phyloP scores from a whole-genome alignment of 2,797 vertebrate species.

The Hyperoplus immaculatus region DNA sequence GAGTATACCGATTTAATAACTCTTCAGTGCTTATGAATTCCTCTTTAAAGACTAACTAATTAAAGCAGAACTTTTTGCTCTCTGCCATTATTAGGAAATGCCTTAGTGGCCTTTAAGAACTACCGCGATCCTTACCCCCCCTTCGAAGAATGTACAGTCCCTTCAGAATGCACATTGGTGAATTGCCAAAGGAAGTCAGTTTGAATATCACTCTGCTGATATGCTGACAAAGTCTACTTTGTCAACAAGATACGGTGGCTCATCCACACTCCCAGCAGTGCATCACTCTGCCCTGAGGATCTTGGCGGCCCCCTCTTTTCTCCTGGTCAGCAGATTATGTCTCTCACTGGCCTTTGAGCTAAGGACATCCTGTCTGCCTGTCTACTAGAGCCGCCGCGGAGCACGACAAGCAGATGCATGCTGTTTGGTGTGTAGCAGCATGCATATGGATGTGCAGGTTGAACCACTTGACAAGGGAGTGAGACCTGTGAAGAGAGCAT shows the following conservation, averaged over 20 bases:
- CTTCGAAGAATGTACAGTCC: not conserved
- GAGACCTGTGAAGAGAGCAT: conserved; percentile 77
- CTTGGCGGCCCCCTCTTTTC: conserved; percentile 61
- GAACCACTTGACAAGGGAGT: conserved; percentile 81
- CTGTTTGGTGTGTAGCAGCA: conserved; percentile 73
- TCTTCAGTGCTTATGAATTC: conserved; percentile 12
- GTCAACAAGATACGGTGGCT: conserved; percentile 51
- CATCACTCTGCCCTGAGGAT: conserved; percentile 60
- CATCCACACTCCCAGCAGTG: conserved; percentile 44
- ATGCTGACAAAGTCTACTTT: conserved; percentile 63
- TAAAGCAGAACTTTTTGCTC: conserved; percentile 15
- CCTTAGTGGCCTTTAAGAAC: conserved; percentile 2
- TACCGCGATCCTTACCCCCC: not conserved
- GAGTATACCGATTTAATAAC: conserved; percentile 16
- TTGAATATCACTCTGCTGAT: conserved; percentile 49
- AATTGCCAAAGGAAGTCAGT: conserved; percentile 34
- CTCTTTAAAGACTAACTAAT: conserved; percentile 28
- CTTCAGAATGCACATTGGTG: conserved; percentile 13
- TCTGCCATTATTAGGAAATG: not conserved
- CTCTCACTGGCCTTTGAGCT: conserved; percentile 62
- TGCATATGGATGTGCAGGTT: conserved; percentile 86
- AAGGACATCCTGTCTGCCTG: conserved; percentile 73
- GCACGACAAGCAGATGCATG: conserved; percentile 73
- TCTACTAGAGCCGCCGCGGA: conserved; percentile 44
- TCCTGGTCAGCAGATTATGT: conserved; percentile 74